Percentiles rank a stretch among this genome's conserved stretches.
Conservation (phyloP, 2,797 vertebrate genomes). For the Leuciscus waleckii region DNA sequence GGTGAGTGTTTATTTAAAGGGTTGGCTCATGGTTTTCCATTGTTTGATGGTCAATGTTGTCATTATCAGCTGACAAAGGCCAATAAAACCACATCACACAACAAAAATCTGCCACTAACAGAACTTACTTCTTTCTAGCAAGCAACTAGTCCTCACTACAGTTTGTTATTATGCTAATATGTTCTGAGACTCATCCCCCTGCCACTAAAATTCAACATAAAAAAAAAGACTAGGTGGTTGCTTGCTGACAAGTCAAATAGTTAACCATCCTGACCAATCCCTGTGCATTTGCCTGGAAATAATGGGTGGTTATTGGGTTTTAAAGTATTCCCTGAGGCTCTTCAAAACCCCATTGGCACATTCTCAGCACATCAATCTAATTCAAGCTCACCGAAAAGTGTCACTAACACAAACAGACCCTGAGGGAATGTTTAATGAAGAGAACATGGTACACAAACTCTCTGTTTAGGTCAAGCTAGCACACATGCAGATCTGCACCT, state of each 20-base stretch:
- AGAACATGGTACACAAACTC: background rate
- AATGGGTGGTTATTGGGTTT: background rate
- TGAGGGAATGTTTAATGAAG: slow-evolving; percentile 33
- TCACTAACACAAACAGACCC: slow-evolving; percentile 24
- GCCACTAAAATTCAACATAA: background rate
- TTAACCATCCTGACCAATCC: background rate
- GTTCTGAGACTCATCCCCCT: background rate
- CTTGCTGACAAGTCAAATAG: background rate
- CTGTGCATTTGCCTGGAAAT: background rate
- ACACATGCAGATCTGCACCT: slow-evolving; percentile 28
- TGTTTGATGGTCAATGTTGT: background rate
- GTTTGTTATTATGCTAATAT: background rate
- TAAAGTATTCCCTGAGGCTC: background rate
- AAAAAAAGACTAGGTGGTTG: background rate
- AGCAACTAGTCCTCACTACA: background rate
- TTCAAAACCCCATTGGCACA: slow-evolving; percentile 15
- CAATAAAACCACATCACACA: background rate
- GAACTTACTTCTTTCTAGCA: background rate
- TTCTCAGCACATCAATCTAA: slow-evolving; percentile 18
- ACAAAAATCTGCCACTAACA: background rate
- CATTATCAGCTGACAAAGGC: background rate
- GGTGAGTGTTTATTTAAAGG: slow-evolving; percentile 15
- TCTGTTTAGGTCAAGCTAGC: background rate
- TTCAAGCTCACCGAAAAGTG: background rate
- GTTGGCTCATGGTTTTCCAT: slow-evolving; percentile 32